Evolutionary conservation across 2,113 vertebrate species (phyloP).

Genomic region (Rhynchomys soricoides): DNA sequence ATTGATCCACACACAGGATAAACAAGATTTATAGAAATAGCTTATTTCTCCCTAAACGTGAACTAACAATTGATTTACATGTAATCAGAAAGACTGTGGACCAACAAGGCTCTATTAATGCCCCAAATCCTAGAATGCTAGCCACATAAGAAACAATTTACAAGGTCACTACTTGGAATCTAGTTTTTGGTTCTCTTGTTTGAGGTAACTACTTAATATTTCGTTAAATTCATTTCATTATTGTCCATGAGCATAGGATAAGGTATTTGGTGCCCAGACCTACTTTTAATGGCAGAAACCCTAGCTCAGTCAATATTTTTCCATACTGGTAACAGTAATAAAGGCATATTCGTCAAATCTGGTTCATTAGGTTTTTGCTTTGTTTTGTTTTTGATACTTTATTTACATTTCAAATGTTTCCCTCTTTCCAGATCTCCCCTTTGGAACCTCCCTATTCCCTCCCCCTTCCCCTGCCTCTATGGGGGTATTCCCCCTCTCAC

Average conservation of each 20-base stretch:
- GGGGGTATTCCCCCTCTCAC: no score
- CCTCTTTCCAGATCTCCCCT: no score
- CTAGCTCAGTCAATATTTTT: constrained; percentile 50
- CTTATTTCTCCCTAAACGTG: constrained; percentile 27
- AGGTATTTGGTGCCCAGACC: background rate
- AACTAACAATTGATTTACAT: constrained; percentile 43
- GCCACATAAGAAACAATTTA: constrained; percentile 35
- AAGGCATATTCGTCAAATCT: constrained; percentile 38
- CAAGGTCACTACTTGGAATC: background rate
- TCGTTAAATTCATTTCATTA: constrained; percentile 52
- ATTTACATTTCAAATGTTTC: no score
- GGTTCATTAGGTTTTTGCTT: no score
- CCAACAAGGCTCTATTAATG: constrained; percentile 26
- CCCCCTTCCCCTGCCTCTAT: no score
- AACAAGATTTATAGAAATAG: constrained; percentile 12
- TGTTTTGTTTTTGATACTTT: no score
- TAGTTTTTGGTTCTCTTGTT: constrained; percentile 46
- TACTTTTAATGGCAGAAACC: constrained; percentile 48
- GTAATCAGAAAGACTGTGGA: constrained; percentile 40
- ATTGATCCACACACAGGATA: constrained; percentile 43
- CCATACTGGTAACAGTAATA: background rate
- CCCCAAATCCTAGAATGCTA: constrained; percentile 2
- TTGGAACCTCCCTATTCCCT: no score
- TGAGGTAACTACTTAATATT: constrained; percentile 32
- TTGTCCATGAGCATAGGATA: background rate